Base-by-base conservation (phyloP, 2,888 invertebrate species). In the Achlya flavicornis region DNA sequence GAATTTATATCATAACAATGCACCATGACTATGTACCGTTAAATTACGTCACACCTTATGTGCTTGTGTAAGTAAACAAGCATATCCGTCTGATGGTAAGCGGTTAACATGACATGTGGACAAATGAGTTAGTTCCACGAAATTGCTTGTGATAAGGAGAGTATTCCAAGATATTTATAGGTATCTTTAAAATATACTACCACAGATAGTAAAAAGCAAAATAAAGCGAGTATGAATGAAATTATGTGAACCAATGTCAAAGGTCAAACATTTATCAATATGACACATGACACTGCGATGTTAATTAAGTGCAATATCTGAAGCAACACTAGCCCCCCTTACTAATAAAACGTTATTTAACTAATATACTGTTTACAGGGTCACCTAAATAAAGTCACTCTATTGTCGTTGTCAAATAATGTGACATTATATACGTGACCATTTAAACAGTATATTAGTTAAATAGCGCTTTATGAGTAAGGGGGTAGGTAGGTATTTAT, bases 1-100 rank as follows among this genome's bases (percentile, higher is more conserved):
- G 65, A 68, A 69, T 72, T 64, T 57, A 66, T 68, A 26, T n/a
- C 60, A 43, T 60, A 16, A 60, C 60, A 60, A 60, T 41, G n/a
- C 43, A 19, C 41, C 60, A 60, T 43, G 41, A 60, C 60, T 26
- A 60, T 60, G 19, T 60, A 43, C 60, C 60, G 60, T 60, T 43
- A 41, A n/a, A 60, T 60, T 43, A 60, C 60, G 60, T 60, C 60
- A 60, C 60, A 60, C 41, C 19, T 41, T 60, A 59, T 59, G 60
- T 53, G 53, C 4, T 53, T n/a, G 53, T 53, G 19, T 19, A 53
- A 19, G 19, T 53, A 53, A 53, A 19, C 53, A 4, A 14, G 14
- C 1, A 14, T 12, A n/a, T 26, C 26, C 26, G 26, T 26, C 26
- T 26, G 26, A 26, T 26, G 26, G 26, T 26, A 26, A 26, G 26